Base-by-base conservation (phyloP, 1,140 invertebrate species). In the Megalopta genalis region DNA sequence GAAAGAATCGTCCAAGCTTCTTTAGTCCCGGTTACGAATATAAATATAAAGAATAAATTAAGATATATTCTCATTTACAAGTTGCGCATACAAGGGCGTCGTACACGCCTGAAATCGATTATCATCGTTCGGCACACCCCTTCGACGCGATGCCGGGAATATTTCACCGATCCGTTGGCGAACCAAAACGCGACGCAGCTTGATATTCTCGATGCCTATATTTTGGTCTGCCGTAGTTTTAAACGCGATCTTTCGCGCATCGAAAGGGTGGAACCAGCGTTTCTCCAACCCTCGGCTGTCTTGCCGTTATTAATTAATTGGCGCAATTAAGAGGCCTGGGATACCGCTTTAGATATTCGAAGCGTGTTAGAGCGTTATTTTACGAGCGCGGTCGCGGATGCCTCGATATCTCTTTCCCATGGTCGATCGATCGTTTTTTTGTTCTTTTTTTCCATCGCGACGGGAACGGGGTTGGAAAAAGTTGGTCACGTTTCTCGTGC, bases 21-120 rank as follows among this genome's bases (percentile, higher is more conserved):
- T 10, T 68, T 83, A 68, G 27, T 83, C 69, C 14, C 18, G 37
- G 25, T 62, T 80, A 57, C 14, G 46, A 69, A 64, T 77, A 77
- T 81, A 76, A 82, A 81, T 88, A 86, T 85, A 86, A 89, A 88
- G 88, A 89, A 88, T 89, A 89, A 89, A 86, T 80, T 87, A 87
- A 83, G 65, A 72, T n/a, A n/a, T n/a, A n/a, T 89, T 70, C 69
- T 81, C 67, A 64, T 81, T 78, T 67, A 77, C 59, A 82, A n/a
- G 49, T 52, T 52, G 14, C 80, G 72, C 73, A 70, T 46, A 68
- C n/a, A n/a, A n/a, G 37, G 62, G 63, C 37, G 32, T 6, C 49
- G 18, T 21, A 23, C 21, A n/a, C 39, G 14, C 14, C n/a, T 57
- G 18, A 16, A 32, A 46, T 42, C n/a, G 27, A 23, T 14, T 23